phyloP scores from a whole-genome alignment of 2,797 vertebrate species.

The Sebastes reedi region DNA sequence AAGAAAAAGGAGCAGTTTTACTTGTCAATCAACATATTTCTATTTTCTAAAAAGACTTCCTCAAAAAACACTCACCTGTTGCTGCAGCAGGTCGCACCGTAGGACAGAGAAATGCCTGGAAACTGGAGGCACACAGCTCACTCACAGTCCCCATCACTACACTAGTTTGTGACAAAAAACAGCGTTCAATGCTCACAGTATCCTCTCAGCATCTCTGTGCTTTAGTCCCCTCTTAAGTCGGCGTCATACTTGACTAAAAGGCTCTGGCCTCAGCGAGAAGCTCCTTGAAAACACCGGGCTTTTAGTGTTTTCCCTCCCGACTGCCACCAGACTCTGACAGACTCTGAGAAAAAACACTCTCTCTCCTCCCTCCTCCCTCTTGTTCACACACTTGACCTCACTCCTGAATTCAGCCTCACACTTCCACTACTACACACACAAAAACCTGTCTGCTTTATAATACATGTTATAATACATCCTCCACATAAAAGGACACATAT shows the following conservation, averaged over 20 bases:
- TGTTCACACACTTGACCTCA: slow-evolving; percentile 66
- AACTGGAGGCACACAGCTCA: slow-evolving; percentile 91
- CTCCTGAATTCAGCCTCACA: slow-evolving; percentile 44
- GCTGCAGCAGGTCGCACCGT: slow-evolving; percentile 73
- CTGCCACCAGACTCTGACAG: slow-evolving; percentile 54
- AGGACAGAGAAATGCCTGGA: slow-evolving; percentile 91
- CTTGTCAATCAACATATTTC: not conserved
- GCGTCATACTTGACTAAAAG: not conserved
- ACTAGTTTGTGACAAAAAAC: slow-evolving; percentile 21
- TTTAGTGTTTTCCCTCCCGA: slow-evolving; percentile 29
- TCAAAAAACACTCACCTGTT: slow-evolving; percentile 76
- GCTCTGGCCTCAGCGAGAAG: not conserved
- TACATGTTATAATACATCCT: not conserved
- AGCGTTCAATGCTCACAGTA: not conserved
- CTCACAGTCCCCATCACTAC: slow-evolving; percentile 89
- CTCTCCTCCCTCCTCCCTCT: slow-evolving; percentile 47
- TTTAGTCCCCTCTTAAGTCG: not conserved
- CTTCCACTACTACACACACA: not conserved
- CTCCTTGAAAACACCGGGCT: not conserved
- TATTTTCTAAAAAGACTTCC: not conserved
- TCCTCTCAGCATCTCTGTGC: slow-evolving; percentile 42
- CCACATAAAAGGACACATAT: not conserved
- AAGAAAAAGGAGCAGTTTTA: not conserved
- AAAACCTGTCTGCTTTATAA: not conserved
- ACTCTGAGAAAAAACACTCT: slow-evolving; percentile 55